Conservation (phyloP, 2,888 invertebrate genomes). For the Lamellibrachia columna region DNA sequence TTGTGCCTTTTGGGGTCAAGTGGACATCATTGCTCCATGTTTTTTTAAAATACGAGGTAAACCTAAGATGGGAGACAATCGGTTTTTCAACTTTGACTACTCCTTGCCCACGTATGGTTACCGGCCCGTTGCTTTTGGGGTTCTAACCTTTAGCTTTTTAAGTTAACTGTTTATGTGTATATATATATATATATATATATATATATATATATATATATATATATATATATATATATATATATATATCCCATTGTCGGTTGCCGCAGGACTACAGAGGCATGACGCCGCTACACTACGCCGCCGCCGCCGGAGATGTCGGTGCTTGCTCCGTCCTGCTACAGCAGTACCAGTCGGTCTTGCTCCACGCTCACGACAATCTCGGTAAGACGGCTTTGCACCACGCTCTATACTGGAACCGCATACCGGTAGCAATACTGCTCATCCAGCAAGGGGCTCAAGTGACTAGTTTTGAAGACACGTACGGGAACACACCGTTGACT, state of each 20-base stretch:
- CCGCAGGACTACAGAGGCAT: neutral
- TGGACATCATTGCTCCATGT: too few relatives aligned
- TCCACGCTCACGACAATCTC: neutral
- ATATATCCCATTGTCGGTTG: neutral
- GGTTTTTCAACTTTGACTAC: too few relatives aligned
- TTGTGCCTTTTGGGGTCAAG: too few relatives aligned
- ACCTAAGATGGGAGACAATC: too few relatives aligned
- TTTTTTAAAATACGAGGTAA: too few relatives aligned
- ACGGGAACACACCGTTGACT: neutral
- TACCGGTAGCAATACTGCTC: neutral
- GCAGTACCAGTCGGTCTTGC: neutral
- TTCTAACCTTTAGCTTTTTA: too few relatives aligned
- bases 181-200: too few relatives aligned
- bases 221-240: too few relatives aligned
- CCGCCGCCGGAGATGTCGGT: neutral
- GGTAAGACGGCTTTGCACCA: neutral
- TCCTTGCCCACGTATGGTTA: too few relatives aligned
- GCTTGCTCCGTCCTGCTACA: neutral
- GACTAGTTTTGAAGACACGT: neutral
- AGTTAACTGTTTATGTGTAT: too few relatives aligned
- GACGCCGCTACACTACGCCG: neutral
- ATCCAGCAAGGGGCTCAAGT: neutral
- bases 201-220: too few relatives aligned
- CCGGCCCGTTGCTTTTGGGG: too few relatives aligned
- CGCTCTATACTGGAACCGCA: neutral